Base-by-base conservation (phyloP, 2,888 invertebrate species). In the Petrolisthes cinctipes region DNA sequence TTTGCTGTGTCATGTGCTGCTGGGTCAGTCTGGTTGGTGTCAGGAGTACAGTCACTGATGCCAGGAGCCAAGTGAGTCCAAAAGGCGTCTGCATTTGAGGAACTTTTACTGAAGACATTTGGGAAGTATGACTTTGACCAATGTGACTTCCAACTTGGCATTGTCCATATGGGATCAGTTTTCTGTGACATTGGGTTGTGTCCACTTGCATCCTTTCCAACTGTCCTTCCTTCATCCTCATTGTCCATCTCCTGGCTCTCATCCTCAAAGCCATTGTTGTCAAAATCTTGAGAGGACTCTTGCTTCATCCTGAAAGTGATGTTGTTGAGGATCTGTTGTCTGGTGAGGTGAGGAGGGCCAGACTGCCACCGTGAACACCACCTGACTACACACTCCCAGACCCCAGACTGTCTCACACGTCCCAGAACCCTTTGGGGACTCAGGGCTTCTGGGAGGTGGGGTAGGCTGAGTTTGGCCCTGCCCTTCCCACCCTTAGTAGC, bases 41-140 rank as follows among this genome's bases (percentile, higher is more conserved):
- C 71, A 14, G 14, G 14, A n/a, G 6, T 71, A 71, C 20, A n/a
- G 7, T 71, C 71, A n/a, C 7, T 20, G 3, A n/a, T n/a, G 20
- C 20, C 71, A 71, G 71, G 20, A 61, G 61, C 61, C 71, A 71
- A 71, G 71, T 71, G 6, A n/a, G 71, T 71, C 71, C 71, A 71
- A 20, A 71, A 71, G 71, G 71, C 71, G 20, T 14, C 71, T 71
- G 6, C 11, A 5, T n/a, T 11, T 11, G 53, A 17, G 68, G 56
- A 57, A 17, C n/a, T 7, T 37, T 9, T 54, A 11, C 37, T 23
- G 20, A 78, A 20, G 9, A 61, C 75, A n/a, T 82, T 66, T 20
- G 83, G 83, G 66, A 86, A 86, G 71, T 86, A 86, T 4, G 83
- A 56, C 4, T 78, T 79, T 5, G 83, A 83, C 23, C 78, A 57